Conservation (phyloP, 2,797 vertebrate genomes). For the Tangara arthus region DNA sequence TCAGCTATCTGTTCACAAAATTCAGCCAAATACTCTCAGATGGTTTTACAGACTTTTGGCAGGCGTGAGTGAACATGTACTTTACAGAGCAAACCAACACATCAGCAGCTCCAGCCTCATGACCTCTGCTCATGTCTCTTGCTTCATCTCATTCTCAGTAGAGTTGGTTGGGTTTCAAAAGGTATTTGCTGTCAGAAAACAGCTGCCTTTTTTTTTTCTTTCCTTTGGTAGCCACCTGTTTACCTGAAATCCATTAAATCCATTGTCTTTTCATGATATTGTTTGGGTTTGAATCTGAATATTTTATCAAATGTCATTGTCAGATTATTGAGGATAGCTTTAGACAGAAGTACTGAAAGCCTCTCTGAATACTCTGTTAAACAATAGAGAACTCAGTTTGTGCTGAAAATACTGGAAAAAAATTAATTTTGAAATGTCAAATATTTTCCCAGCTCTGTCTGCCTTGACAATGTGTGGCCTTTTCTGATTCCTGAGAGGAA, state of each 20-base stretch:
- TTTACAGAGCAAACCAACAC: neutral
- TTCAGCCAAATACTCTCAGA: neutral
- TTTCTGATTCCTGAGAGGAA: neutral
- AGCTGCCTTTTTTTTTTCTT: neutral
- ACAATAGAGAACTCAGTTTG: neutral
- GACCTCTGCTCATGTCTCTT: neutral
- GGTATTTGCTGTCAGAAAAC: neutral
- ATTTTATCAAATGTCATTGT: neutral
- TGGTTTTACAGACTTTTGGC: neutral
- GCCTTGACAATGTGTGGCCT: neutral
- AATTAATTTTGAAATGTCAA: neutral
- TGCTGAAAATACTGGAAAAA: neutral
- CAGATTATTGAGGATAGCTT: neutral
- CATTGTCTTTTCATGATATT: neutral
- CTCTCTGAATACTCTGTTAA: neutral
- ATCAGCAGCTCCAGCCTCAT: neutral
- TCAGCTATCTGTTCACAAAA: neutral
- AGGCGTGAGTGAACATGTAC: neutral
- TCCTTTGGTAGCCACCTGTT: neutral
- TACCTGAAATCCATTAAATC: neutral
- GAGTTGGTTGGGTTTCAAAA: constrained; percentile 12
- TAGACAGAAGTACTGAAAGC: neutral
- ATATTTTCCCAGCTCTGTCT: neutral
- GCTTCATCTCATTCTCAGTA: neutral
- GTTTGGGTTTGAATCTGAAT: neutral